Evolutionary conservation across 2,113 vertebrate genomes (phyloP).

Genomic region (Asarcornis scutulata): DNA sequence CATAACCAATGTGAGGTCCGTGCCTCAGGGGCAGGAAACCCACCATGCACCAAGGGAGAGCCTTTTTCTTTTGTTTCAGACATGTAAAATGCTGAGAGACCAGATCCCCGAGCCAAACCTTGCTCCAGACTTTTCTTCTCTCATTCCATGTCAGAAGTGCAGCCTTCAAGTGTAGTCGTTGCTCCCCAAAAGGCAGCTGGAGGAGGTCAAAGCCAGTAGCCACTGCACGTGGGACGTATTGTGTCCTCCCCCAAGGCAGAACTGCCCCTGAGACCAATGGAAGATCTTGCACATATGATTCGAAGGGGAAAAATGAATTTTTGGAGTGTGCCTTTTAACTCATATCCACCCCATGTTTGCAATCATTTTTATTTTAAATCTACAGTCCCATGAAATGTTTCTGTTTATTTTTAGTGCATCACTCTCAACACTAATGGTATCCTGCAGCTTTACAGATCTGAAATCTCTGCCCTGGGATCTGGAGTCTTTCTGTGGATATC

Average conservation of each 20-base stretch:
- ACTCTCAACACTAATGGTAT: conserved; percentile 27
- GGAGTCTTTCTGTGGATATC: conserved; percentile 79
- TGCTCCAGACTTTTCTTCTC: not conserved
- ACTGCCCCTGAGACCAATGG: conserved; percentile 22
- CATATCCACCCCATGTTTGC: not conserved
- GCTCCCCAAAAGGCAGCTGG: not conserved
- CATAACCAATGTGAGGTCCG: fast-evolving
- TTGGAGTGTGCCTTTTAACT: conserved; percentile 1
- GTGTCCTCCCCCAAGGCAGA: conserved; percentile 21
- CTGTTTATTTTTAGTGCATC: conserved; percentile 45
- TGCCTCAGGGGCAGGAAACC: not conserved
- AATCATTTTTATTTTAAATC: conserved; percentile 26
- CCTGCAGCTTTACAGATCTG: conserved; percentile 64
- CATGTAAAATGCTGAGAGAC: not conserved
- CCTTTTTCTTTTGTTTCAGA: not conserved
- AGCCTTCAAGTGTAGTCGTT: not conserved
- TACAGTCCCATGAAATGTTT: not conserved
- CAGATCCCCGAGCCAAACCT: not conserved
- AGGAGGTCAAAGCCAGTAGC: conserved; percentile 33
- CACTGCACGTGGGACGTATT: not conserved
- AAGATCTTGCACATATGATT: conserved; percentile 41
- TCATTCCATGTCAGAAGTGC: not conserved
- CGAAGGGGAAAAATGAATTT: conserved; percentile 46
- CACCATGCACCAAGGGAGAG: not conserved
- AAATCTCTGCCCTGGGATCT: conserved; percentile 60